These are phyloP conservation scores for Melanotaenia trifasciata DNA, from an alignment of 2,797 vertebrate genomes.

Conservation along the genomic window DNA sequence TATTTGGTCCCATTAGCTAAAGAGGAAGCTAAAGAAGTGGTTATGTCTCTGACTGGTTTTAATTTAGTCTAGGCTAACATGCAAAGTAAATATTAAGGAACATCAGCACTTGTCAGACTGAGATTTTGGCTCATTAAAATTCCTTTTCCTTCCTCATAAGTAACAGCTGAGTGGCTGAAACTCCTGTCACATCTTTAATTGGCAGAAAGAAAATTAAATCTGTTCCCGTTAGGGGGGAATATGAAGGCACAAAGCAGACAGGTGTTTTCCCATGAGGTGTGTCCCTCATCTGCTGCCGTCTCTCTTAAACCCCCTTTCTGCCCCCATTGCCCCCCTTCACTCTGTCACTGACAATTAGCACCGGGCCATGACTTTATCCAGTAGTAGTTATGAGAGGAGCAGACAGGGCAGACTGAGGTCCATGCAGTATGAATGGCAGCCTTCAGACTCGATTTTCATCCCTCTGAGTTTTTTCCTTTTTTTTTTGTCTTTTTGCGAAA, in stretches of 20 bases:
- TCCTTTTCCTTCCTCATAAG: neutral
- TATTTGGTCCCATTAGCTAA: neutral
- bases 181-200: conserved; percentile 25
- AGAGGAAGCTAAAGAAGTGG: neutral
- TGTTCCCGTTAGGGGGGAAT: conserved; percentile 5
- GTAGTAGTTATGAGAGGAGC: conserved; percentile 61
- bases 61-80: neutral
- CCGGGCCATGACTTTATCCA: conserved; percentile 66
- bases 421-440: conserved; percentile 48
- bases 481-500: neutral
- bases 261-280: conserved; percentile 55
- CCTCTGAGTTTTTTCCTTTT: neutral
- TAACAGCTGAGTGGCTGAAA: conserved; percentile 13
- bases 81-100: neutral
- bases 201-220: conserved; percentile 10
- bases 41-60: neutral
- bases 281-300: conserved; percentile 27
- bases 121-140: conserved; percentile 22
- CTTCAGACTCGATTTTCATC: conserved; percentile 28
- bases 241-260: conserved; percentile 43
- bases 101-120: neutral
- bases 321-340: conserved; percentile 30
- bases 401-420: conserved; percentile 45
- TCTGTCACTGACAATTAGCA: conserved; percentile 68
- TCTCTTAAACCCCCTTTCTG: conserved; percentile 8